These are phyloP conservation scores for Drosophila yakuba DNA, from an alignment of 1,140 invertebrate species.

Conservation along the genomic window DNA sequence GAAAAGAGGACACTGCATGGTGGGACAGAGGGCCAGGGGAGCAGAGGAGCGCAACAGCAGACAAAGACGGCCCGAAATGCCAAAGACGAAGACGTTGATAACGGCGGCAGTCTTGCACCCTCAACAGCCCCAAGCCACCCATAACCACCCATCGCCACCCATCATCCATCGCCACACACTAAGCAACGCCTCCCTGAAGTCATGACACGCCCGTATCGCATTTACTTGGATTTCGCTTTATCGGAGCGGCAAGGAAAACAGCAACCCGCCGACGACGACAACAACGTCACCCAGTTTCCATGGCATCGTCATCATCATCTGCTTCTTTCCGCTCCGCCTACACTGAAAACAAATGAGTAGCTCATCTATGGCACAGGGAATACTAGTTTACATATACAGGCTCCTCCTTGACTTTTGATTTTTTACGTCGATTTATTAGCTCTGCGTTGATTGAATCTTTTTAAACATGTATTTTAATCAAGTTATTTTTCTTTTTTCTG, in stretches of 20 bases:
- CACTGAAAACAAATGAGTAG: neutral
- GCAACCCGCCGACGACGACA: constrained; percentile 19
- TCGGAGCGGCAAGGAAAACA: constrained; percentile 51
- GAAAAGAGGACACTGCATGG: constrained; percentile 8
- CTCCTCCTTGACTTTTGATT: neutral
- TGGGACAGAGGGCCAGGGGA: neutral
- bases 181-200: neutral
- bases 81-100: constrained; percentile 48
- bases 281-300: constrained; percentile 79
- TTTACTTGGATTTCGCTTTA: constrained; percentile 78
- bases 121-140: neutral
- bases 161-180: neutral
- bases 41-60: constrained; percentile 21
- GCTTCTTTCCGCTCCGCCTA: constrained; percentile 2
- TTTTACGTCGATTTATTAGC: neutral
- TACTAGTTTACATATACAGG: neutral
- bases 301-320: constrained; percentile 50
- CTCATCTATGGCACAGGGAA: neutral
- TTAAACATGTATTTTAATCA: too few relatives aligned
- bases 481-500: too few relatives aligned
- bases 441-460: too few relatives aligned
- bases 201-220: constrained; percentile 72
- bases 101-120: constrained; percentile 17
- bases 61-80: constrained; percentile 43
- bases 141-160: neutral